phyloP scores from a whole-genome alignment of 2,888 invertebrate species.

The Cerastis rubricosa region DNA sequence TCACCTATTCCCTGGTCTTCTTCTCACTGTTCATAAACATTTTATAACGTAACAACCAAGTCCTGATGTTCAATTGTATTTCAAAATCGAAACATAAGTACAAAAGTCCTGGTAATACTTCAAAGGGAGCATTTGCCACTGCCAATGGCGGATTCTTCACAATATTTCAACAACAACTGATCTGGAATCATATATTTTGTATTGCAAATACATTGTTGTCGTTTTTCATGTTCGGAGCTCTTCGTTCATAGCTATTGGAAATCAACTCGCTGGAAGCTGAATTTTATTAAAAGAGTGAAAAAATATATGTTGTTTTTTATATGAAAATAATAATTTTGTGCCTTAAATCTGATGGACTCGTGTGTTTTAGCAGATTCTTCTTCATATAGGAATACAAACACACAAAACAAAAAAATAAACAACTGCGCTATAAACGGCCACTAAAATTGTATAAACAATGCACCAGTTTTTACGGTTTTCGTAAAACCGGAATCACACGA shows the following conservation, averaged over 20 bases:
- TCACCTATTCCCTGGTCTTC: neutral
- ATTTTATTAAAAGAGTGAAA: conserved; percentile 2
- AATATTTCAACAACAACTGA: conserved; percentile 58
- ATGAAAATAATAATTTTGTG: neutral
- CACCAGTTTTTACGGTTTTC: neutral
- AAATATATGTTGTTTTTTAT: neutral
- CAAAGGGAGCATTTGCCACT: conserved; percentile 45
- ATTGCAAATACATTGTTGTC: conserved; percentile 57
- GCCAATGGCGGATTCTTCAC: conserved; percentile 46
- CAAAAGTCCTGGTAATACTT: conserved; percentile 27
- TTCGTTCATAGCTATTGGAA: conserved; percentile 32
- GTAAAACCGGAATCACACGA: no score
- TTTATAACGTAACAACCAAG: neutral
- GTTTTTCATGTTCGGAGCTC: conserved; percentile 49
- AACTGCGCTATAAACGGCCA: neutral
- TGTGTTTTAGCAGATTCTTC: neutral
- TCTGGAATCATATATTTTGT: conserved; percentile 57
- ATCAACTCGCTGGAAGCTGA: conserved; percentile 31
- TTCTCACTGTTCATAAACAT: neutral
- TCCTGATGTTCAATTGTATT: neutral
- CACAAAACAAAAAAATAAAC: neutral
- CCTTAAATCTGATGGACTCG: neutral
- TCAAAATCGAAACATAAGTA: conserved; percentile 12
- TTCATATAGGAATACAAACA: neutral
- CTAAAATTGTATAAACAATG: neutral